Base-by-base conservation (phyloP, 2,888 invertebrate genomes). In the Calephelis perditalis region DNA sequence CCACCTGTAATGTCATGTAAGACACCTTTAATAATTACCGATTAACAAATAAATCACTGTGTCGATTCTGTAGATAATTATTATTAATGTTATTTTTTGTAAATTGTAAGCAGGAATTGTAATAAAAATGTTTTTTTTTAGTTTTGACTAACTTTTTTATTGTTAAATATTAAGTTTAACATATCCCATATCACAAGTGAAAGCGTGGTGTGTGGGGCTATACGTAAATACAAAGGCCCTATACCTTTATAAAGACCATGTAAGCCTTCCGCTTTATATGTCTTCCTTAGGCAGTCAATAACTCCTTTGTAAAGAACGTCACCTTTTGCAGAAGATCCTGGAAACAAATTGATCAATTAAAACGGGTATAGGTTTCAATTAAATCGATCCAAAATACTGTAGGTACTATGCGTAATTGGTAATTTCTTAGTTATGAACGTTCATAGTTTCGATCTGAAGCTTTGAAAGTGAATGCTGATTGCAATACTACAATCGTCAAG, bases 241-340 rank as follows among this genome's bases (percentile, higher is more conserved):
- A 95, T 91, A 5, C 95, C 96, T 82, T 96, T 96, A 78, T 96
- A 96, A 44, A 96, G 91, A 0, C 96, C 96, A 71, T 92, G 91
- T 2, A 96, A 59, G 0, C 97, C 97, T 91, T 97, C 97, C 3
- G 92, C 93, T 74, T 82, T 91, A 70, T 94, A 93, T 63, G 96
- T 96, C 84, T 97, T 97, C 2, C 85, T 69, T 43, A 96, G 91
- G 73, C 97, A 97, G 79, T 97, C 96, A 1, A 93, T 65, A 11
- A 96, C 91, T 56, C 95, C 95, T 5, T 83, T 92, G 83, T 97
- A 97, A 0, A 95, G 78, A 0, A 92, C 74, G 26, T 94, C 94
- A 72, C 94, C 94, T 57, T 84, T 80, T 11, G 84, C 73, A 71
- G 93, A 93, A 0, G 94, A 90, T 12, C 93, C 94, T 93, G 85